A percentile compares a stretch with the other conserved stretches of the same genome.
phyloP scores from a whole-genome alignment of 1,140 invertebrate genomes.

The Trichomalopsis sarcophagae region DNA sequence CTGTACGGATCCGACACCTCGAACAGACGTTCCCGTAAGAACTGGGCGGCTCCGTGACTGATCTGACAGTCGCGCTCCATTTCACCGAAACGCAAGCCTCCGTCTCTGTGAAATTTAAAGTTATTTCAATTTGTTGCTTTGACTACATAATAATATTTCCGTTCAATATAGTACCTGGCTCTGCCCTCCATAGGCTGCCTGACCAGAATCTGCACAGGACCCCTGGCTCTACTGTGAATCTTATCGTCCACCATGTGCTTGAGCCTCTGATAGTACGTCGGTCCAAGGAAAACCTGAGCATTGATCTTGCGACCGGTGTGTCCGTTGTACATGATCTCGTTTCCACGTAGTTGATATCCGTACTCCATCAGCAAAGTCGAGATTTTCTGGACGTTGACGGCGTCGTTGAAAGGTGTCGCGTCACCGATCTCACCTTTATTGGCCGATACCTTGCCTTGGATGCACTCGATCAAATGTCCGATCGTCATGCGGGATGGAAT shows the following conservation, averaged over 20 bases:
- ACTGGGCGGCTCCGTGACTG: slow-evolving; percentile 61
- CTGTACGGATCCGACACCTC: slow-evolving; percentile 60
- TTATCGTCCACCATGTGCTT: slow-evolving; percentile 66
- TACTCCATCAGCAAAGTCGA: slow-evolving; percentile 63
- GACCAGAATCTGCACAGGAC: slow-evolving; percentile 61
- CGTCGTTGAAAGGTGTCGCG: slow-evolving; percentile 63
- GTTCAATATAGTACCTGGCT: slow-evolving; percentile 52
- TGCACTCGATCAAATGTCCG: slow-evolving; percentile 64
- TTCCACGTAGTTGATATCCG: slow-evolving; percentile 62
- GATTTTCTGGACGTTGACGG: slow-evolving; percentile 64
- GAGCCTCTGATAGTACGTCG: slow-evolving; percentile 62
- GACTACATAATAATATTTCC: neutral
- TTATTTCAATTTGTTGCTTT: neutral
- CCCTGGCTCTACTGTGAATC: slow-evolving; percentile 63
- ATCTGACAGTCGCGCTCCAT: slow-evolving; percentile 65
- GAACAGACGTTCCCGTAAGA: slow-evolving; percentile 60
- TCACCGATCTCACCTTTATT: slow-evolving; percentile 65
- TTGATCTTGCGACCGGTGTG: slow-evolving; percentile 63
- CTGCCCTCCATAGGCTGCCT: slow-evolving; percentile 63
- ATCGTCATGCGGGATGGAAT: slow-evolving; percentile 65
- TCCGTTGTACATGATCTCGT: slow-evolving; percentile 64
- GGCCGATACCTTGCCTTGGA: slow-evolving; percentile 63
- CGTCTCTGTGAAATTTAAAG: slow-evolving; percentile 55
- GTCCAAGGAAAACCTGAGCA: slow-evolving; percentile 63
- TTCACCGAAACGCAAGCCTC: slow-evolving; percentile 62